Evolutionary conservation across 2,113 vertebrate genomes (phyloP).

Genomic region (Mormyrus iriodes): DNA sequence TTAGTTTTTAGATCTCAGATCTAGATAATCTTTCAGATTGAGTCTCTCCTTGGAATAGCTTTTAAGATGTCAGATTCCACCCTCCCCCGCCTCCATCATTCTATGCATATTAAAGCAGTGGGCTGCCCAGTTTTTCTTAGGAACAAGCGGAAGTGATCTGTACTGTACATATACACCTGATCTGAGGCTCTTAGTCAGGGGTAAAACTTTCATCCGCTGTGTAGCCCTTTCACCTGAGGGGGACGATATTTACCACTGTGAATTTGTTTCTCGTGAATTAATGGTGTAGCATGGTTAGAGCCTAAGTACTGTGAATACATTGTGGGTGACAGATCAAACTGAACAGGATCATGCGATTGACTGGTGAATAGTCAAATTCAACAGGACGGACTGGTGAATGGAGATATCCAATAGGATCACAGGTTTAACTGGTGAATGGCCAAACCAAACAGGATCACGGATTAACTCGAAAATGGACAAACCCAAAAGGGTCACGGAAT

Average conservation of each 20-base stretch:
- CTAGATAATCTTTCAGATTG: slow-evolving; percentile 16
- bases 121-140: not conserved
- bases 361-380: not conserved
- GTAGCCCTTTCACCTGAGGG: not conserved
- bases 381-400: not conserved
- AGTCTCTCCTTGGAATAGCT: slow-evolving; percentile 27
- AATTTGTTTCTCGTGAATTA: not conserved
- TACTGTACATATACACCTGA: not conserved
- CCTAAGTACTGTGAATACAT: not conserved
- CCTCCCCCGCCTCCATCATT: not conserved
- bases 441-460: not conserved
- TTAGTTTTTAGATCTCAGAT: slow-evolving; percentile 20
- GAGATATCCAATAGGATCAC: not conserved
- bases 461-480: not conserved
- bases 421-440: not conserved
- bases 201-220: not conserved
- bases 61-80: not conserved
- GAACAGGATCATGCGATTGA: not conserved
- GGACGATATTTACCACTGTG: slow-evolving; percentile 15
- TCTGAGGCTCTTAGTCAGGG: not conserved
- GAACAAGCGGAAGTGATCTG: not conserved
- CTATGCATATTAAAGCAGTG: slow-evolving; percentile 3
- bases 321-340: no score
- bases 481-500: not conserved
- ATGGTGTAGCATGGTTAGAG: not conserved